Conservation (phyloP, 2,797 vertebrate genomes). For the Cyclura pinguis region DNA sequence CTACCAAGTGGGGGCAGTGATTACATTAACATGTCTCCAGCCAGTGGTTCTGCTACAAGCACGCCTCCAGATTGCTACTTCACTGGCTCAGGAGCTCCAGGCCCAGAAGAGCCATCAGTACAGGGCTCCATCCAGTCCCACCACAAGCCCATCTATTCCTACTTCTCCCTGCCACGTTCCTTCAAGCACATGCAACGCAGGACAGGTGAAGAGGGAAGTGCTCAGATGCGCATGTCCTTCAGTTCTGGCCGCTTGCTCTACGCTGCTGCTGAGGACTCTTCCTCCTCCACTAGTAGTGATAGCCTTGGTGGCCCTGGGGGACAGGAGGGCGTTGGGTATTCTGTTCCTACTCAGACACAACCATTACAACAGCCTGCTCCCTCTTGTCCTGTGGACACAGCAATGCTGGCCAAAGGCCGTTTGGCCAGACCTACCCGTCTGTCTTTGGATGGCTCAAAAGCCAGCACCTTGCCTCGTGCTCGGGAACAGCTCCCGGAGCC, state of each 20-base stretch:
- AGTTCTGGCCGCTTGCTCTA: slow-evolving; percentile 82
- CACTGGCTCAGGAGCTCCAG: slow-evolving; percentile 54
- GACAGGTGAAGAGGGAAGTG: slow-evolving; percentile 64
- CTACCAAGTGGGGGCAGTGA: slow-evolving; percentile 81
- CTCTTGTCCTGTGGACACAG: slow-evolving; percentile 79
- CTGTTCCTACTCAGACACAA: slow-evolving; percentile 42
- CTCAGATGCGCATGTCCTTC: slow-evolving; percentile 78
- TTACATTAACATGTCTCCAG: slow-evolving; percentile 91
- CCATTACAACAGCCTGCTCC: slow-evolving; percentile 61
- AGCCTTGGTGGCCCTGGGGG: slow-evolving; percentile 78
- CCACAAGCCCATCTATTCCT: slow-evolving; percentile 83
- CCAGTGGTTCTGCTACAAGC: slow-evolving; percentile 85
- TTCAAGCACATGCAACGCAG: slow-evolving; percentile 85
- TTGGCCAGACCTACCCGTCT: slow-evolving; percentile 84
- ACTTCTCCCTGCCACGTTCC: slow-evolving; percentile 88
- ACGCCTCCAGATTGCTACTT: slow-evolving; percentile 88
- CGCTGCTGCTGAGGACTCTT: slow-evolving; percentile 83
- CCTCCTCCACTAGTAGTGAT: slow-evolving; percentile 88
- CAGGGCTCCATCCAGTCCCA: slow-evolving; percentile 71
- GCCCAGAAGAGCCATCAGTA: slow-evolving; percentile 49
- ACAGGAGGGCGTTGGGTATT: slow-evolving; percentile 56
- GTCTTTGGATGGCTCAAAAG: slow-evolving; percentile 84
- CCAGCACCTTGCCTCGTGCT: slow-evolving; percentile 86
- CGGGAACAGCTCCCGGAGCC: slow-evolving; percentile 86
- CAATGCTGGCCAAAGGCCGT: slow-evolving; percentile 79